phyloP scores from a whole-genome alignment of 2,113 vertebrate genomes.

The Nematolebias whitei region DNA sequence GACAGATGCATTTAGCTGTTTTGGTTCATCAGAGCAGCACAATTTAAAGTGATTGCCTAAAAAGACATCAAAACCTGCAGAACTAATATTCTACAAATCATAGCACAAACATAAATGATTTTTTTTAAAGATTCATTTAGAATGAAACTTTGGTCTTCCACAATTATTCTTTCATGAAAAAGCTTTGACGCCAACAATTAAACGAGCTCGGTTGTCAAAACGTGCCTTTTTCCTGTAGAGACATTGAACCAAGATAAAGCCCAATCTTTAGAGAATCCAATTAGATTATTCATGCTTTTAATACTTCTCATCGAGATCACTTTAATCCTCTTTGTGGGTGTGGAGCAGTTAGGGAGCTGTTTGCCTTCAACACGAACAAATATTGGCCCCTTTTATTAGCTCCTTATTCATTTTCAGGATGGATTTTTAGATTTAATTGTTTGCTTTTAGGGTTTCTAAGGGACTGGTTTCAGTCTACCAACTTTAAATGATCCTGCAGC shows the following conservation, averaged over 20 bases:
- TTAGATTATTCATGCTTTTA: not conserved
- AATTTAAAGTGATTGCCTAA: conserved; percentile 24
- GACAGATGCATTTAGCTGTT: conserved; percentile 21
- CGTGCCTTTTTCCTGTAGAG: not conserved
- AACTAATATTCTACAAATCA: too few species aligned
- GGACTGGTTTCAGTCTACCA: not conserved
- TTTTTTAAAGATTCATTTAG: not conserved
- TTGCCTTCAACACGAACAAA: not conserved
- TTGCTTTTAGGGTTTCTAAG: not conserved
- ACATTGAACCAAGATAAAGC: not conserved
- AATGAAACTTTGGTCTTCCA: not conserved
- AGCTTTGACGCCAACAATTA: not conserved
- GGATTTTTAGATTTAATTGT: not conserved
- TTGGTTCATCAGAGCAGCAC: conserved; percentile 11
- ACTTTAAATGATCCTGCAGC: not conserved
- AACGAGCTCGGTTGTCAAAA: not conserved
- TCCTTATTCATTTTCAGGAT: not conserved
- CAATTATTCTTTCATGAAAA: not conserved
- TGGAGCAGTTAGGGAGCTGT: not conserved
- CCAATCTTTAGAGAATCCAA: not conserved
- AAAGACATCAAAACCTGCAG: not conserved
- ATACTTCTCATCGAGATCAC: not conserved
- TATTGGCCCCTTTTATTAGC: not conserved
- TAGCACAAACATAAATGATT: not conserved
- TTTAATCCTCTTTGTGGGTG: not conserved